Conservation (phyloP, 2,888 invertebrate species). For the Asteroscopus sphinx region DNA sequence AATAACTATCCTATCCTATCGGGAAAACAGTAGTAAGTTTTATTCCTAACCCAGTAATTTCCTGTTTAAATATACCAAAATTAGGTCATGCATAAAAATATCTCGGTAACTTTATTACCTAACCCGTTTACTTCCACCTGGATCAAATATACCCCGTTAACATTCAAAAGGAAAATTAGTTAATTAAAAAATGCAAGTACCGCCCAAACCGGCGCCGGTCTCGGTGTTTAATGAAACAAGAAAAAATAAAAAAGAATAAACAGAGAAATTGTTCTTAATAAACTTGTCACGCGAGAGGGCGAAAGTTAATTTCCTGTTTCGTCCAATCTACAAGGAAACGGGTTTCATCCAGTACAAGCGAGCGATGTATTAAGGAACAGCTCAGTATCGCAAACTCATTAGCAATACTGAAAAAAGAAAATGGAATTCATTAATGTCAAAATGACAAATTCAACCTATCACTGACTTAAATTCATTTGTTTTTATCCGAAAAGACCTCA, state of each 20-base stretch:
- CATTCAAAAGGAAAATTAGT: constrained; percentile 46
- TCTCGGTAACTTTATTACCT: constrained; percentile 36
- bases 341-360: constrained; percentile 38
- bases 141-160: constrained; percentile 31
- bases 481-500: too few species aligned
- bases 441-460: too few species aligned
- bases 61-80: neutral
- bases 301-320: constrained; percentile 87
- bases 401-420: neutral
- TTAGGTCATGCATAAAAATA: constrained; percentile 24
- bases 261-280: constrained; percentile 83
- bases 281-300: constrained; percentile 85
- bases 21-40: too few species aligned
- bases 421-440: too few species aligned
- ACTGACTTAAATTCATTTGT: too few species aligned
- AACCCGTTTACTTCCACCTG: constrained; percentile 40
- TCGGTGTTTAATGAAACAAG: constrained; percentile 68
- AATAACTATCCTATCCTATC: too few species aligned
- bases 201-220: constrained; percentile 57
- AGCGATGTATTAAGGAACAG: constrained; percentile 20
- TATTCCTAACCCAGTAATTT: too few species aligned
- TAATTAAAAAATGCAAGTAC: constrained; percentile 60
- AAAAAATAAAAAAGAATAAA: constrained; percentile 77
- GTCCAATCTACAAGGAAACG: constrained; percentile 70
- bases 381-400: constrained; percentile 10